Base-by-base conservation (phyloP, 2,888 invertebrate genomes). In the Microctonus hyperodae region DNA sequence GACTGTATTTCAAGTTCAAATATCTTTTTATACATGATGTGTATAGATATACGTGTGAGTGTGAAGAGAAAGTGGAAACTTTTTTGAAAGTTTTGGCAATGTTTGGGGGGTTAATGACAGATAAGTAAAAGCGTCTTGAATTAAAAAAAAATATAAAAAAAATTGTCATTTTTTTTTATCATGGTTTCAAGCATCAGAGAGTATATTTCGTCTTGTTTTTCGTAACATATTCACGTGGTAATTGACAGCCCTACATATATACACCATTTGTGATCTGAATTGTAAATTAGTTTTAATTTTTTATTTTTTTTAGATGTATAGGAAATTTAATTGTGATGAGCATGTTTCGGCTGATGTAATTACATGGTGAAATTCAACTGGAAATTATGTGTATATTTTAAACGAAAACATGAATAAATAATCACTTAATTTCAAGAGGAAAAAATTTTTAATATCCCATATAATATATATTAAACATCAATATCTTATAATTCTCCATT, bases 51-150 rank as follows among this genome's bases (percentile, higher is more conserved):
- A 7, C 7, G 28, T 28, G 28, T 16, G 44, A 44, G 10, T 6
- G 44, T 51, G 22, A 22, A 22, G 37, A 51, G 35, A 31, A 56
- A 31, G 57, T 56, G 31, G 57, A 56, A 33, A 35, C 37, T 56
- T 35, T 35, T 31, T 35, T 28, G 57, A 56, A 56, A 56, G 57
- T 56, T 31, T n/a, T 20, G 3, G 33, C n/a, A 3, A 33, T n/a
- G 5, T 2, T 11, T 2, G 31, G n/a, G 31, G n/a, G 20, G 31
- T 31, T n/a, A n/a, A 51, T 4, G 50, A 51, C 13, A 7, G 13
- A 11, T 10, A 22, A 51, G 22, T 50, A 50, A 22, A 22, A 22
- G 50, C 50, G 9, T 20, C 50, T 11, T 10, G 22, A 50, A 22
- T 7, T 22, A 6, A 50, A 22, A 3, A 16, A 10, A 48, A 51